Conservation (phyloP, 2,113 vertebrate species). For the Leptobrachium ailaonicum region DNA sequence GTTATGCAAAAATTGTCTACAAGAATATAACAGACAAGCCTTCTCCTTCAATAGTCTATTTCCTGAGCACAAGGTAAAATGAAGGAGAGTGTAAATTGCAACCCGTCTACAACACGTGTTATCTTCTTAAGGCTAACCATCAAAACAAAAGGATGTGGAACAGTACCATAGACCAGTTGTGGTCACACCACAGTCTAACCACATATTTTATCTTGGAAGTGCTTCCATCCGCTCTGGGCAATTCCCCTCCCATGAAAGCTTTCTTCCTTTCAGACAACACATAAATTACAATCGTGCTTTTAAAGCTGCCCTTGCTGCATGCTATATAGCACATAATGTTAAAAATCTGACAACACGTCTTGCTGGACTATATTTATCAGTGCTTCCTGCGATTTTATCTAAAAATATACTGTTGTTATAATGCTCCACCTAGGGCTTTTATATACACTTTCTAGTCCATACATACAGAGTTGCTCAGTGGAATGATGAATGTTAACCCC, state of each 20-base stretch:
- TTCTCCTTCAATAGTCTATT: constrained; percentile 42
- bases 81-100: constrained; percentile 55
- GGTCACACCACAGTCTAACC: constrained; percentile 58
- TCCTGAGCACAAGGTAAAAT: not conserved
- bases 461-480: not conserved
- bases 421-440: constrained; percentile 39
- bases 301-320: constrained; percentile 47
- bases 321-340: constrained; percentile 39
- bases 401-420: constrained; percentile 59
- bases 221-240: constrained; percentile 55
- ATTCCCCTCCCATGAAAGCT: constrained; percentile 56
- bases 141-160: constrained; percentile 58
- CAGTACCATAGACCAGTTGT: constrained; percentile 55
- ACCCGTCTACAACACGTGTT: constrained; percentile 43
- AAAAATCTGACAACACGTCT: not conserved
- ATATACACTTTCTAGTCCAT: constrained; percentile 13
- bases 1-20: constrained; percentile 44
- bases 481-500: not conserved
- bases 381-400: constrained; percentile 54
- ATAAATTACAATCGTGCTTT: constrained; percentile 57
- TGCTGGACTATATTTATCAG: constrained; percentile 51
- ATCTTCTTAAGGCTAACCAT: constrained; percentile 53
- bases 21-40: constrained; percentile 34
- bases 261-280: constrained; percentile 53
- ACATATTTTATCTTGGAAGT: constrained; percentile 55